Evolutionary conservation across 1,140 invertebrate genomes (phyloP).

Genomic region (Dreissena rostriformis): DNA sequence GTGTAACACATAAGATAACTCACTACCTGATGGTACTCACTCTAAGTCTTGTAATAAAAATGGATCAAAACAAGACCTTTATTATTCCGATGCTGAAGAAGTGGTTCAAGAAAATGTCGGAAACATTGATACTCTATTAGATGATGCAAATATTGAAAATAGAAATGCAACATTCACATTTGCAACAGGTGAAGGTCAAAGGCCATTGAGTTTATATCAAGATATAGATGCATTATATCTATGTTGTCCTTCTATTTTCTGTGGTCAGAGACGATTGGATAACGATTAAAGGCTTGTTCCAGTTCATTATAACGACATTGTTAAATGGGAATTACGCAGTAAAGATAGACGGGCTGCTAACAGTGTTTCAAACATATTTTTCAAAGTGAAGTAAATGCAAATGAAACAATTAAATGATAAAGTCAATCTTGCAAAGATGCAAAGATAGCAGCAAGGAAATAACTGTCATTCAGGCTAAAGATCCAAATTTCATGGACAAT

Average conservation of each 20-base stretch:
- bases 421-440: slow-evolving; percentile 51
- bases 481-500: slow-evolving; percentile 31
- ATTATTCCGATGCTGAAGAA: slow-evolving; percentile 42
- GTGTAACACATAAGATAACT: too few species aligned
- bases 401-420: slow-evolving; percentile 49
- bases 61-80: too few species aligned
- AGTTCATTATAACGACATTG: slow-evolving; percentile 52
- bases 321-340: slow-evolving; percentile 49
- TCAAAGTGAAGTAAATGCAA: slow-evolving; percentile 54
- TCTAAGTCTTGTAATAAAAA: too few species aligned
- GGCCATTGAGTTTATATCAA: slow-evolving; percentile 48
- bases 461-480: slow-evolving; percentile 42
- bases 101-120: slow-evolving; percentile 26
- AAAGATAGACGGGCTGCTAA: slow-evolving; percentile 24
- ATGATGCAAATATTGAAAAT: slow-evolving; percentile 37
- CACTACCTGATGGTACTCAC: too few species aligned
- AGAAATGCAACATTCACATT: slow-evolving; percentile 29
- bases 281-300: too few species aligned
- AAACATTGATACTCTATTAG: slow-evolving; percentile 36
- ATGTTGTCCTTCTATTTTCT: slow-evolving; percentile 42
- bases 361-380: slow-evolving; percentile 40
- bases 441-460: slow-evolving; percentile 48
- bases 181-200: slow-evolving; percentile 50
- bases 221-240: slow-evolving; percentile 45
- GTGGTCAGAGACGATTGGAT: slow-evolving; percentile 36